These are phyloP conservation scores for Tiliacea aurago DNA, from an alignment of 2,888 invertebrate genomes.

Conservation along the genomic window DNA sequence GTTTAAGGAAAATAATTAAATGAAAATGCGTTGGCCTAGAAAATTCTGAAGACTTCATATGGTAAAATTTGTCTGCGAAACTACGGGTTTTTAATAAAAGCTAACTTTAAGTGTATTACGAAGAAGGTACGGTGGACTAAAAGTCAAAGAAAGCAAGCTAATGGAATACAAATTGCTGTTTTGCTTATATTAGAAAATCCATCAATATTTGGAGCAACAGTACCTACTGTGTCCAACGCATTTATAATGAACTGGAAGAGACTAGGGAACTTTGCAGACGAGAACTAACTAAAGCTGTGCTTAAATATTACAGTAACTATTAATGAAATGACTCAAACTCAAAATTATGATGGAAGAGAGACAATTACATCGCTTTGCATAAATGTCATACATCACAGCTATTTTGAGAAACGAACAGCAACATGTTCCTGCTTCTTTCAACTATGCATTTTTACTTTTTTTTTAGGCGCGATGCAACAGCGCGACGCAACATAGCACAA, in stretches of 20 bases:
- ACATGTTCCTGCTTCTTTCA: too few species aligned
- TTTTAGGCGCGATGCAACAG: too few species aligned
- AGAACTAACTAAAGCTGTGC: not conserved
- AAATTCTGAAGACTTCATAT: slow-evolving; percentile 28
- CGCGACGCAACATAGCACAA: too few species aligned
- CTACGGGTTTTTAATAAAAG: slow-evolving; percentile 36
- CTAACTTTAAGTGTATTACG: slow-evolving; percentile 45
- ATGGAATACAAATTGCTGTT: slow-evolving; percentile 85
- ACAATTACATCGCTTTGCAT: too few species aligned
- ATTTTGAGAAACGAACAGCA: not conserved
- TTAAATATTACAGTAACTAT: not conserved
- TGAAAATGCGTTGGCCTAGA: slow-evolving; percentile 28
- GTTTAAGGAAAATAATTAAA: slow-evolving; percentile 38
- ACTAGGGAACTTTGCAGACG: not conserved
- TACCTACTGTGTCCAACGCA: slow-evolving; percentile 41
- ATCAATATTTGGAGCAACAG: slow-evolving; percentile 79
- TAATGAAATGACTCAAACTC: not conserved
- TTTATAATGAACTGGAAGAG: slow-evolving; percentile 61
- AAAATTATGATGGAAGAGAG: not conserved
- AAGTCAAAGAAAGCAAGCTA: slow-evolving; percentile 74
- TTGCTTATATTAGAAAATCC: slow-evolving; percentile 82
- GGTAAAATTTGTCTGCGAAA: slow-evolving; percentile 14
- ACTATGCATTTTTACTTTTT: too few species aligned
- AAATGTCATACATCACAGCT: not conserved
- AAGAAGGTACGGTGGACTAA: slow-evolving; percentile 63